These are phyloP conservation scores for Epistrophe grossulariae DNA, from an alignment of 2,888 invertebrate species.

Conservation along the genomic window DNA sequence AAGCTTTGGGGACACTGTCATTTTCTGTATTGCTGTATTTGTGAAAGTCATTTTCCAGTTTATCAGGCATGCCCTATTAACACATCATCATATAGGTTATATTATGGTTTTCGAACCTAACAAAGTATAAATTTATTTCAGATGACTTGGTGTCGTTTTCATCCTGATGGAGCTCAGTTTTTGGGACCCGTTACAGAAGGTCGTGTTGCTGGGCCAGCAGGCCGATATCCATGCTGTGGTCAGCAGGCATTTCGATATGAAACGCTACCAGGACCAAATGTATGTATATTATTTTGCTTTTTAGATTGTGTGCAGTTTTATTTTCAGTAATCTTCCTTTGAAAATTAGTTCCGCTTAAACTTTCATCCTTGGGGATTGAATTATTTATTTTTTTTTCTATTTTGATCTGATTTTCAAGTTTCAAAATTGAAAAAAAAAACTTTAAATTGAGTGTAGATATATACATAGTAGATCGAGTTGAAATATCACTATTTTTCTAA, in stretches of 20 bases:
- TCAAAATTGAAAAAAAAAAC: no score
- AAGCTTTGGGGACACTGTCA: conserved; percentile 96
- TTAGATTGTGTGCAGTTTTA: no score
- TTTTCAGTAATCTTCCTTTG: no score
- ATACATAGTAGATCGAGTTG: no score
- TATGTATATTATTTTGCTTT: no score
- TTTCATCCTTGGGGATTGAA: no score
- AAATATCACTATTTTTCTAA: no score
- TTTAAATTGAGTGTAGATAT: no score
- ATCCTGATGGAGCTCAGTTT: conserved; percentile 91
- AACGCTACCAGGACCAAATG: conserved; percentile 82
- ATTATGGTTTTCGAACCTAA: background rate
- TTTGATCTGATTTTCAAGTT: no score
- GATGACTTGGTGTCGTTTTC: conserved; percentile 93
- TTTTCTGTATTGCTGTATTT: conserved; percentile 91
- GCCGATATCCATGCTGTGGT: conserved; percentile 94
- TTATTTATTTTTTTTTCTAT: no score
- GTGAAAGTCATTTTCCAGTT: conserved; percentile 90
- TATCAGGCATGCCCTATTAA: conserved; percentile 84
- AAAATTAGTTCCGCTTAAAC: no score
- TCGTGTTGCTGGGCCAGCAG: conserved; percentile 88
- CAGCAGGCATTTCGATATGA: conserved; percentile 89
- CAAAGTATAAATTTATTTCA: conserved; percentile 78
- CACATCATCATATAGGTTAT: background rate
- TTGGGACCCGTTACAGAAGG: conserved; percentile 87